Base-by-base conservation (phyloP, 2,888 invertebrate genomes). In the Rotaria macrura region DNA sequence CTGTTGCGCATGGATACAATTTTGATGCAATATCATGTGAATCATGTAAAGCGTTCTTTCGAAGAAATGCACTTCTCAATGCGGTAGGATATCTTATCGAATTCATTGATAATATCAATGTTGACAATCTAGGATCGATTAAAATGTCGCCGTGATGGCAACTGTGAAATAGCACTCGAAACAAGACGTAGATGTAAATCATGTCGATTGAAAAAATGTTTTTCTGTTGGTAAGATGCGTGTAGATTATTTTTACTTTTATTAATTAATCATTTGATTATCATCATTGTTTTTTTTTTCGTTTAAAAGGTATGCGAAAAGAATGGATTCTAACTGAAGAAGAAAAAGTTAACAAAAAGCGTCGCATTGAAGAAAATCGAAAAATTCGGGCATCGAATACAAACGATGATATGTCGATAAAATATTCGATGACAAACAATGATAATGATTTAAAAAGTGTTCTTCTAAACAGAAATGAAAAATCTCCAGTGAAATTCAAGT, bases 281-380 rank as follows among this genome's bases (percentile, higher is more conserved):
- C 12, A 2, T 49, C 14, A 10, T 12, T 49, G 6, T 49, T 34
- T 40, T 74, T 17, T 38, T 34, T 40, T 74, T 17, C 20, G 7
- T 74, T 38, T 6, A 38, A 40, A 40, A 74, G 74, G 74, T 10
- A 74, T 74, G 74, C 6, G 74, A 43, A 74, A 74, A 74, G 74
- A 74, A 74, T 74, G 74, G 74, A 74, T 74, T 25, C 23, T 74
- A 40, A 74, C 74, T 25, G 74, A 74, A 74, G 74, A 74, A 74
- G 74, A 74, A 74, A 74, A 74, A 74, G 7, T 23, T 6, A 74
- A 23, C 25, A 74, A 74, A 43, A 74, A 74, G 25, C 74, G 74
- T 25, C 74, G 74, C 9, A 74, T 74, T 43, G 74, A 74, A 43
- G 74, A 74, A 43, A 74, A 74, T 74, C 4, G 43, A 23, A 2